Conservation (phyloP, 2,113 vertebrate genomes). For the Lichenostomus cassidix region DNA sequence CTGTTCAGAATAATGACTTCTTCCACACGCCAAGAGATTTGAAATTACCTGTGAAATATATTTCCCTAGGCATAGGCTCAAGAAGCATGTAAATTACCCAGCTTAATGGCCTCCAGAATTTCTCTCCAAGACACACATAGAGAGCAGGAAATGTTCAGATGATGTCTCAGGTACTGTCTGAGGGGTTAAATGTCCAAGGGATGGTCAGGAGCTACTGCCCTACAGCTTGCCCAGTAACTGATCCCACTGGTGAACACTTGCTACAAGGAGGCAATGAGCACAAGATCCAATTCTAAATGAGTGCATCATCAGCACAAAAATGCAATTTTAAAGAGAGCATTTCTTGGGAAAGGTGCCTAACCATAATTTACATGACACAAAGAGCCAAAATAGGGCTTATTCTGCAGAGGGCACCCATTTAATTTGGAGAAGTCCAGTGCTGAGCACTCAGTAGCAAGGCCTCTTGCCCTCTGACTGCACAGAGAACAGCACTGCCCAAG, state of each 20-base stretch:
- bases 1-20: constrained; percentile 75
- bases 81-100: constrained; percentile 76
- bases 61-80: constrained; percentile 70
- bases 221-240: not conserved
- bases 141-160: constrained; percentile 34
- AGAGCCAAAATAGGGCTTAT: not conserved
- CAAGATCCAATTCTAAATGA: not conserved
- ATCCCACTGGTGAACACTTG: not conserved
- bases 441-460: not conserved
- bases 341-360: constrained; percentile 44
- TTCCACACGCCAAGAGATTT: constrained; percentile 72
- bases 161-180: not conserved
- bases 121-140: not conserved
- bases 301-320: constrained; percentile 28
- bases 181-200: not conserved
- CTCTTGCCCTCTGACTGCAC: not conserved
- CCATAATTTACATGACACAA: not conserved
- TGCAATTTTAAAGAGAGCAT: constrained; percentile 5
- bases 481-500: not conserved
- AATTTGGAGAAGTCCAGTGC: not conserved
- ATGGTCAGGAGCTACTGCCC: not conserved
- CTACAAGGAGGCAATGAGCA: not conserved
- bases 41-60: constrained; percentile 83
- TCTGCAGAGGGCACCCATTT: not conserved
- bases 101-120: constrained; percentile 72